These are phyloP conservation scores for Poecilobothrus nobilitatus DNA, from an alignment of 2,888 invertebrate genomes.

Conservation along the genomic window DNA sequence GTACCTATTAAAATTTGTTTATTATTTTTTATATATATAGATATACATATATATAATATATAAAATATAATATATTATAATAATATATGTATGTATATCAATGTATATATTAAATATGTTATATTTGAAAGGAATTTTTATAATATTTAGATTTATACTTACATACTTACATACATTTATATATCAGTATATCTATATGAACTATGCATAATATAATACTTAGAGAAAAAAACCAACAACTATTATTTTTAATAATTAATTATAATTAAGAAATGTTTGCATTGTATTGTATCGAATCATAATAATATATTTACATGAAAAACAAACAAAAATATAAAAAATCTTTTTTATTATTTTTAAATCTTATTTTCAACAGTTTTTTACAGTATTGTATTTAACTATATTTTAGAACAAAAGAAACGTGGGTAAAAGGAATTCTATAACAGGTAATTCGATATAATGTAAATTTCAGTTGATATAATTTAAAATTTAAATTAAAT, in stretches of 20 bases:
- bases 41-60: neutral
- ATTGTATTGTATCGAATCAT: conserved; percentile 3
- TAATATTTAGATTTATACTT: neutral
- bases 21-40: neutral
- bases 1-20: neutral
- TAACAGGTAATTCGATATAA: too few species aligned
- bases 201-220: neutral
- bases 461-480: too few species aligned
- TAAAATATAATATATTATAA: too few species aligned
- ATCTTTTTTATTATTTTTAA: neutral
- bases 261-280: conserved; percentile 6
- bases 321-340: neutral
- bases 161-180: conserved; percentile 1
- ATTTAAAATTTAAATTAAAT: too few species aligned
- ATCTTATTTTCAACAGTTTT: too few species aligned
- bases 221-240: neutral
- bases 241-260: conserved; percentile 6
- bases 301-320: conserved; percentile 6
- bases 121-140: neutral
- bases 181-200: neutral
- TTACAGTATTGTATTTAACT: too few species aligned
- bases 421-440: too few species aligned
- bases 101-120: neutral
- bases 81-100: neutral
- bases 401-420: too few species aligned